These are phyloP conservation scores for Oreotrochilus melanogaster DNA, from an alignment of 2,113 vertebrate genomes.

Conservation along the genomic window DNA sequence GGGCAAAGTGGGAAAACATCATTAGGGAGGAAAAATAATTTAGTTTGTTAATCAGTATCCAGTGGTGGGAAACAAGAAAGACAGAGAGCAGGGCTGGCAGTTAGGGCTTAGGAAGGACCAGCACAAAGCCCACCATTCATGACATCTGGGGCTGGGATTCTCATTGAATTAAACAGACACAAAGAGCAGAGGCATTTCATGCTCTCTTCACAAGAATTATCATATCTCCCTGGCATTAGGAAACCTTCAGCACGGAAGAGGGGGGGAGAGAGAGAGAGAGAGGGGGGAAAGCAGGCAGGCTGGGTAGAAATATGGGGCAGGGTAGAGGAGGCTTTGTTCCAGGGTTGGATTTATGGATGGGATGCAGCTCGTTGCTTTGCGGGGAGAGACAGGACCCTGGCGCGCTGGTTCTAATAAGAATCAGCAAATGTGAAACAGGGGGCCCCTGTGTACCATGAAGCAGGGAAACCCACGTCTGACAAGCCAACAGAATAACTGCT, in stretches of 20 bases:
- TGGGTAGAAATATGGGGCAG: conserved; percentile 71
- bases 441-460: conserved; percentile 69
- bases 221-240: conserved; percentile 75
- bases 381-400: conserved; percentile 56
- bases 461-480: conserved; percentile 61
- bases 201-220: conserved; percentile 78
- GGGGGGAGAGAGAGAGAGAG: conserved; percentile 21
- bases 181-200: conserved; percentile 78
- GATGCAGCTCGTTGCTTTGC: conserved; percentile 59
- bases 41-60: conserved; percentile 76
- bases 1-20: conserved; percentile 75
- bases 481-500: conserved; percentile 63
- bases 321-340: conserved; percentile 74
- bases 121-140: conserved; percentile 79
- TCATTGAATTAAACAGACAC: conserved; percentile 80
- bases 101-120: conserved; percentile 75
- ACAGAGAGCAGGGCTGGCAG: conserved; percentile 67
- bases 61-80: conserved; percentile 75
- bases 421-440: conserved; percentile 67
- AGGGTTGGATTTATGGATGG: conserved; percentile 70
- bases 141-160: conserved; percentile 74
- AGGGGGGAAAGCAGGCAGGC: conserved; percentile 60
- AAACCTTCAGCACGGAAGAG: conserved; percentile 66
- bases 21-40: conserved; percentile 77
- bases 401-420: conserved; percentile 67